Conservation (phyloP, 2,113 vertebrate species). For the Crotophaga sulcirostris region DNA sequence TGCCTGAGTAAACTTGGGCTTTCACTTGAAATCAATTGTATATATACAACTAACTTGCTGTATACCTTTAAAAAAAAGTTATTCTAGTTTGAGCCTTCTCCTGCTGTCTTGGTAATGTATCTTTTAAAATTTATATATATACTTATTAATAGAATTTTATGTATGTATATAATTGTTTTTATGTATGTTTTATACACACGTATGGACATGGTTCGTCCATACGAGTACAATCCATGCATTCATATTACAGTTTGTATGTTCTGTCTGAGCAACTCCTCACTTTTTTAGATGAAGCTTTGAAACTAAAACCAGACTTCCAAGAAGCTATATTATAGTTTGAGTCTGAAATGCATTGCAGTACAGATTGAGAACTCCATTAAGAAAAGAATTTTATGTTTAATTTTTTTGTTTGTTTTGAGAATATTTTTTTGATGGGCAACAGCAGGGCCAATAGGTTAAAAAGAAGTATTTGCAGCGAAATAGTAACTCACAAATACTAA, state of each 20-base stretch:
- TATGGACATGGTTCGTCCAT: fast-evolving
- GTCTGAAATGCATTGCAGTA: neutral
- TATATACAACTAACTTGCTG: neutral
- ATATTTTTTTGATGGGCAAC: neutral
- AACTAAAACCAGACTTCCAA: neutral
- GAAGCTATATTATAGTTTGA: neutral
- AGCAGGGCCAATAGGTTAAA: neutral
- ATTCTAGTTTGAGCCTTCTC: neutral
- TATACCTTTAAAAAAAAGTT: neutral
- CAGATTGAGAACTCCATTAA: neutral
- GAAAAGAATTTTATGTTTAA: neutral
- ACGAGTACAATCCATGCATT: neutral
- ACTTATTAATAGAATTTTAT: neutral
- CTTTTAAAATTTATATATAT: neutral
- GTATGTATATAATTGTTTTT: neutral
- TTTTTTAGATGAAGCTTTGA: neutral
- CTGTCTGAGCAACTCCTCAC: neutral
- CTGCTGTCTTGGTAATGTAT: neutral
- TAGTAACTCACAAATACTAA: neutral
- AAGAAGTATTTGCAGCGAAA: neutral
- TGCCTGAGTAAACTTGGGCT: neutral
- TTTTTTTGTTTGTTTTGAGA: neutral
- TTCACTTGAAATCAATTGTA: neutral
- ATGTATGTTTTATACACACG: neutral
- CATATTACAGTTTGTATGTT: neutral